phyloP scores from a whole-genome alignment of 2,113 vertebrate genomes.

The Bubo scandiacus region DNA sequence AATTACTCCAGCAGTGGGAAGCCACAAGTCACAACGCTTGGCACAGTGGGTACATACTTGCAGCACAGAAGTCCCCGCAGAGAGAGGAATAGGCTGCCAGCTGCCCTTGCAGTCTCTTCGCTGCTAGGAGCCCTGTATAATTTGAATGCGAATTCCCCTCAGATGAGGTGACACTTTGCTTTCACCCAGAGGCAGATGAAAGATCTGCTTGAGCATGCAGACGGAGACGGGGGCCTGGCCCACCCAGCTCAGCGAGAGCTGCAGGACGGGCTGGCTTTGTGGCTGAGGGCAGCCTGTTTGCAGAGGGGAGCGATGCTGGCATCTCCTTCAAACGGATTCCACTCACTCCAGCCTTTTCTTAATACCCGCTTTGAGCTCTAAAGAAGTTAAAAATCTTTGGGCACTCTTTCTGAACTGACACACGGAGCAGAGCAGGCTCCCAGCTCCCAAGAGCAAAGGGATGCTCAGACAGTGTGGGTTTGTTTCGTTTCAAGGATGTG shows the following conservation, averaged over 20 bases:
- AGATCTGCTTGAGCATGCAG: neutral
- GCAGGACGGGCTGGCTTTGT: neutral
- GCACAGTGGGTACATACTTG: neutral
- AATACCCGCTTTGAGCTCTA: constrained; percentile 4
- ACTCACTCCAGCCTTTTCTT: neutral
- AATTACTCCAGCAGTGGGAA: neutral
- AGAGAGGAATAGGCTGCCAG: neutral
- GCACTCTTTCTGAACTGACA: neutral
- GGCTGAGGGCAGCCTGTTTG: constrained; percentile 16
- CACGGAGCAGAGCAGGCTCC: neutral
- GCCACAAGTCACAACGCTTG: neutral
- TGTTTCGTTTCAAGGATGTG: neutral
- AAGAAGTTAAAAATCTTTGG: neutral
- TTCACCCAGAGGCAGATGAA: constrained; percentile 8
- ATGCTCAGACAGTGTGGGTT: neutral
- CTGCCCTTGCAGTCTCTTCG: neutral
- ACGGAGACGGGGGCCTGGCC: neutral
- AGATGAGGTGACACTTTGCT: constrained; percentile 10
- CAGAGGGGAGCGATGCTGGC: neutral
- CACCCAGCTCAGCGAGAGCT: neutral
- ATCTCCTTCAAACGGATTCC: constrained; percentile 53
- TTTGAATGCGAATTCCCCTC: neutral
- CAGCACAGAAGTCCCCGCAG: neutral
- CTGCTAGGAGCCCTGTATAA: neutral
- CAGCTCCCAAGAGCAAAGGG: neutral